Evolutionary conservation across 2,797 vertebrate genomes (phyloP).

Genomic region (Halcyon leucocephala): DNA sequence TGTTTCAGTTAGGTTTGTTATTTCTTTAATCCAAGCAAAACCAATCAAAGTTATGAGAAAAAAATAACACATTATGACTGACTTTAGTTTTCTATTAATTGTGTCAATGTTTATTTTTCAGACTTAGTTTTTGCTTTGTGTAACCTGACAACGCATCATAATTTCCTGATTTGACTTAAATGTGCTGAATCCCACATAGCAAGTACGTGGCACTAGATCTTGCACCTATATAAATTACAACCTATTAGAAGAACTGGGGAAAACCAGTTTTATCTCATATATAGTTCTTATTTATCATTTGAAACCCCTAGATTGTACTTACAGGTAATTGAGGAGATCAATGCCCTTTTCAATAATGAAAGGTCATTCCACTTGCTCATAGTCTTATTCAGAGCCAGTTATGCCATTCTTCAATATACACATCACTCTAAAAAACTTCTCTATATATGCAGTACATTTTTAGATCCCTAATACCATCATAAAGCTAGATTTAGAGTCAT

Average conservation of each 20-base stretch:
- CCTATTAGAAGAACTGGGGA: neutral
- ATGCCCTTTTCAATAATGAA: neutral
- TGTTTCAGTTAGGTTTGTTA: constrained; percentile 10
- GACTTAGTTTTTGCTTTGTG: neutral
- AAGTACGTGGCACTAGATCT: neutral
- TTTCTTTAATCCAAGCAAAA: neutral
- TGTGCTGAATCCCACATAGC: neutral
- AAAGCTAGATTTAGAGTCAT: neutral
- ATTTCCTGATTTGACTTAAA: neutral
- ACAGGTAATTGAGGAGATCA: neutral
- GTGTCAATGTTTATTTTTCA: neutral
- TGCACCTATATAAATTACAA: rapidly evolving
- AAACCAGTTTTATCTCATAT: rapidly evolving
- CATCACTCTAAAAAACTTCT: neutral
- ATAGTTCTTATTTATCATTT: neutral
- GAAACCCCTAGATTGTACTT: neutral
- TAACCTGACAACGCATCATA: neutral
- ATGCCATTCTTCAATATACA: neutral
- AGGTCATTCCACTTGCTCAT: neutral
- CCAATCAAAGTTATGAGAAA: neutral
- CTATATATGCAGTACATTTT: neutral
- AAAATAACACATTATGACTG: neutral
- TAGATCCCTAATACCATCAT: neutral
- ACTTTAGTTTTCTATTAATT: neutral
- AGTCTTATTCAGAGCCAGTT: neutral